Base-by-base conservation (phyloP, 2,113 vertebrate species). In the Cairina moschata region DNA sequence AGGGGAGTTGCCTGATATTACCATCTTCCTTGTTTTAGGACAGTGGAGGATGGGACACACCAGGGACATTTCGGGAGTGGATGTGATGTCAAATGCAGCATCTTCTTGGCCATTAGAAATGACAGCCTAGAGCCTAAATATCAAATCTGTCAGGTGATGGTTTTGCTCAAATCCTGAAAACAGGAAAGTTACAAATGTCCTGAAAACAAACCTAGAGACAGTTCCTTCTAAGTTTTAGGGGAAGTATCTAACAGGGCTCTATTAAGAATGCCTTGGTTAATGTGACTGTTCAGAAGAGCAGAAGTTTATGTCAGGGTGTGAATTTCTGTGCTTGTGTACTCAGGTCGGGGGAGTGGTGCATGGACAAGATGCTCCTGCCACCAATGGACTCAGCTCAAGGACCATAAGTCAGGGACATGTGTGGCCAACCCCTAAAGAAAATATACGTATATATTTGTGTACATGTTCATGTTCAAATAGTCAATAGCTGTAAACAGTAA, bases 161-260 rank as follows among this genome's bases (percentile, higher is more conserved):
- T 11, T 96, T 73, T 90, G 62, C 28, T 74, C 8, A 9, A 8
- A 9, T 62, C 68, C 34, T 23, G 44, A 67, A 87, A 78, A 63
- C 6, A 6, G 67, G 5, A 3, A 25, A 54, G 13, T 55, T 26
- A 29, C 16, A 60, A 69, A 3, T 28, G 25, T 71, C 88, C n/a
- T 44, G 36, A 63, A 88, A 62, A 54, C 15, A 85, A 77, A 74
- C 23, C 9, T 32, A 6, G 8, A 40, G 80, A 25, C 17, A 73
- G 40, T 17, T 12, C 8, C 8, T 40, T 84, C n/a, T 32, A 48
- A 83, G 18, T 12, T 63, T 80, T 44, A 17, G 15, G 5, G 14
- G 3, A 18, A 21, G 9, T 54, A 46, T 8, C 16, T 54, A 21
- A n/a, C 2, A 0, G 16, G 7, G 1, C 2, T 52, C 3, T 25